A percentile compares a stretch with the other conserved stretches of the same genome.
These are phyloP conservation scores for Synanthedon myopaeformis DNA, from an alignment of 2,888 invertebrate species.

Conservation along the genomic window DNA sequence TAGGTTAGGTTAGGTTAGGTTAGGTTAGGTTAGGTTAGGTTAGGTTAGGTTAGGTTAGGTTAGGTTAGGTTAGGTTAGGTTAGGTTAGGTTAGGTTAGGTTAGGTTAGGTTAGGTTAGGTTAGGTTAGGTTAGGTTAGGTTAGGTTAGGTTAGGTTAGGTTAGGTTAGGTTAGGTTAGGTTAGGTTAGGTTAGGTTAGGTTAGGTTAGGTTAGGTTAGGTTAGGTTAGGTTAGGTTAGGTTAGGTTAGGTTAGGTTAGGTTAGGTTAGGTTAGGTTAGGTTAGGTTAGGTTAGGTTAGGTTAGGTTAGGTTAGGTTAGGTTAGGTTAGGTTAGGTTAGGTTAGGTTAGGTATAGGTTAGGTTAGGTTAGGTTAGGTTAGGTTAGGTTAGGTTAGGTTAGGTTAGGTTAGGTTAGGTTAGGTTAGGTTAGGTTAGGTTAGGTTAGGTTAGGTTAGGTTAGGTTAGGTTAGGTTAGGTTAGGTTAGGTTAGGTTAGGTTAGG, in stretches of 20 bases:
- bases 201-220: not conserved
- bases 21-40: not conserved
- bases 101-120: not conserved
- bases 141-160: not conserved
- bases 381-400: not conserved
- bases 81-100: not conserved
- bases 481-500: not conserved
- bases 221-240: not conserved
- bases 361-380: not conserved
- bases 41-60: not conserved
- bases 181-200: not conserved
- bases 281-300: not conserved
- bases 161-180: not conserved
- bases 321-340: not conserved
- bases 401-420: not conserved
- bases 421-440: not conserved
- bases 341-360: slow-evolving; percentile 3
- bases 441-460: not conserved
- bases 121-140: not conserved
- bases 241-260: not conserved
- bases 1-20: not conserved
- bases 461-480: not conserved
- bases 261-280: not conserved
- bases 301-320: not conserved
- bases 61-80: not conserved